phyloP scores from a whole-genome alignment of 2,888 invertebrate species.

The Tiphia femorata region DNA sequence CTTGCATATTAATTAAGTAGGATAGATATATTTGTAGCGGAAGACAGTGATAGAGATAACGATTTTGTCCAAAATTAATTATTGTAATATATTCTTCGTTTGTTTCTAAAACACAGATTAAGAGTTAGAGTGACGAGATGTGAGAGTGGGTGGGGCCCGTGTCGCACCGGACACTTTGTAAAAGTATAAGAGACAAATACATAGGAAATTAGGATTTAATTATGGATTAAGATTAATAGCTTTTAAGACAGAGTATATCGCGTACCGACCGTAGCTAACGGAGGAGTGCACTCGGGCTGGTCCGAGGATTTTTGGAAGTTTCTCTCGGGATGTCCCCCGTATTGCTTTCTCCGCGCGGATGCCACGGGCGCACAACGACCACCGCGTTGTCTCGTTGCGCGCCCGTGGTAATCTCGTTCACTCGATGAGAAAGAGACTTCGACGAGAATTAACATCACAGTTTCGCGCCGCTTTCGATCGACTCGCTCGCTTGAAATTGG shows the following conservation, averaged over 20 bases:
- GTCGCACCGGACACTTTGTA: background rate
- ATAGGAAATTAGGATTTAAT: slow-evolving; percentile 27
- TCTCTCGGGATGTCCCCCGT: background rate
- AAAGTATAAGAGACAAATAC: slow-evolving; percentile 18
- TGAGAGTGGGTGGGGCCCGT: background rate
- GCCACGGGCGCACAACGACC: slow-evolving; percentile 26
- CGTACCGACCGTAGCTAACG: slow-evolving; percentile 20
- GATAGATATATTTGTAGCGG: slow-evolving; percentile 1
- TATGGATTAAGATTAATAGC: slow-evolving; percentile 34
- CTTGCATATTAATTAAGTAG: slow-evolving; percentile 10
- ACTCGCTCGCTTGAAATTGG: slow-evolving; percentile 29
- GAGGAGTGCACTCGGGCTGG: slow-evolving; percentile 12
- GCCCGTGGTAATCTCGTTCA: slow-evolving; percentile 14
- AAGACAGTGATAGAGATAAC: slow-evolving; percentile 16
- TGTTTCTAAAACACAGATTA: slow-evolving; percentile 5
- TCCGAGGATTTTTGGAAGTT: slow-evolving; percentile 13
- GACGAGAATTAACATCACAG: background rate
- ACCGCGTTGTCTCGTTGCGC: slow-evolving; percentile 7
- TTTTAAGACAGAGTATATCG: slow-evolving; percentile 36
- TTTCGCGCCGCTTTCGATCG: slow-evolving; percentile 36
- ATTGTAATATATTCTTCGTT: slow-evolving; percentile 44
- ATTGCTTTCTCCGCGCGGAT: background rate
- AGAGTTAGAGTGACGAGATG: background rate
- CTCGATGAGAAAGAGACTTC: background rate
- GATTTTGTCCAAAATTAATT: slow-evolving; percentile 38